These are phyloP conservation scores for Monomorium pharaonis DNA, from an alignment of 1,140 invertebrate species.

Conservation along the genomic window DNA sequence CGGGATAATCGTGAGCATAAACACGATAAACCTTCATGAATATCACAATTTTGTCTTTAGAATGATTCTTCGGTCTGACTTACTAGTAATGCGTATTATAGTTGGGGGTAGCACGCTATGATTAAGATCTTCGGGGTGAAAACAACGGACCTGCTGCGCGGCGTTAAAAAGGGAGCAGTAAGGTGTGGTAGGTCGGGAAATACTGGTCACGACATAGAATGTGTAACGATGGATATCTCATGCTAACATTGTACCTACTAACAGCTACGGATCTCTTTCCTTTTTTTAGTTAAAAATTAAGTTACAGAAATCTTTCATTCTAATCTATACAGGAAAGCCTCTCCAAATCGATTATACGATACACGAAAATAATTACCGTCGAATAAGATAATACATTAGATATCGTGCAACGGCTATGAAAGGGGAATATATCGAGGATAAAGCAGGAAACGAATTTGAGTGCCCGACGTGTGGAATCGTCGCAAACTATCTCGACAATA, in stretches of 20 bases:
- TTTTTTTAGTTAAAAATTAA: neutral
- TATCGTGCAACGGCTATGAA: neutral
- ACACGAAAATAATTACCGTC: neutral
- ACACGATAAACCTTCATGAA: conserved; percentile 13
- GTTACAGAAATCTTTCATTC: neutral
- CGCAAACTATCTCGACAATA: neutral
- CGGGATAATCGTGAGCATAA: neutral
- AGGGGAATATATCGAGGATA: neutral
- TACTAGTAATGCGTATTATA: conserved; percentile 24
- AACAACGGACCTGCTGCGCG: conserved; percentile 30
- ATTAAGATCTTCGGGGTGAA: conserved; percentile 48
- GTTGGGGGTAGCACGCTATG: conserved; percentile 17
- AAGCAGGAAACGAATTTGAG: neutral
- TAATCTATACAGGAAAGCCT: neutral
- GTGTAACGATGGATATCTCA: conserved; percentile 60
- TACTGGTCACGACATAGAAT: conserved; percentile 51
- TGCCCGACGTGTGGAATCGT: neutral
- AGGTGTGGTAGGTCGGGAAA: conserved; percentile 58
- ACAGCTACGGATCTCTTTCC: conserved; percentile 16
- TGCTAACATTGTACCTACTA: conserved; percentile 55
- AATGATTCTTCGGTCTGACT: conserved; percentile 1
- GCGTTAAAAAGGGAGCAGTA: conserved; percentile 55
- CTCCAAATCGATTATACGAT: neutral
- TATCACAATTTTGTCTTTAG: conserved; percentile 29
- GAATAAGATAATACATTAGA: neutral